phyloP scores from a whole-genome alignment of 2,797 vertebrate genomes.

The Oreonectes daqikongensis region DNA sequence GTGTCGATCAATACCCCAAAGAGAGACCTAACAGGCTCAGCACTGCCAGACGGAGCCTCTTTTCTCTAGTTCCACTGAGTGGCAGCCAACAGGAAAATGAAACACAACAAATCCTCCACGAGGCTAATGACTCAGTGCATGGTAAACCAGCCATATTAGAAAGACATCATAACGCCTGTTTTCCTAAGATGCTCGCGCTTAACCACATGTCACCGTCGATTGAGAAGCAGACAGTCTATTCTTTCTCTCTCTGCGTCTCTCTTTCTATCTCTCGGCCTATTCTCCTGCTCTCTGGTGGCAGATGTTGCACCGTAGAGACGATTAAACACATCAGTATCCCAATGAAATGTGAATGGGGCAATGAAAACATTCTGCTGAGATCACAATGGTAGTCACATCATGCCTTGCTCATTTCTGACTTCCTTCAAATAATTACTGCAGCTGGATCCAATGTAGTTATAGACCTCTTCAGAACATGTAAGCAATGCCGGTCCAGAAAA shows the following conservation, averaged over 20 bases:
- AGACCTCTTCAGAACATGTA: too few species aligned
- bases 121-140: slow-evolving; percentile 63
- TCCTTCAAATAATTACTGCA: slow-evolving; percentile 38
- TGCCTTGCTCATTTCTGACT: slow-evolving; percentile 28
- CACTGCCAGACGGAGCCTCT: slow-evolving; percentile 25
- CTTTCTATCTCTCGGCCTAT: slow-evolving; percentile 17
- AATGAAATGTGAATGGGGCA: slow-evolving; percentile 66
- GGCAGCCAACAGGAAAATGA: slow-evolving; percentile 65
- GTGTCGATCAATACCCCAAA: slow-evolving; percentile 47
- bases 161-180: slow-evolving; percentile 67
- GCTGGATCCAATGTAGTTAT: slow-evolving; percentile 17
- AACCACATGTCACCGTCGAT: slow-evolving; percentile 72
- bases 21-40: slow-evolving; percentile 28
- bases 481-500: too few species aligned
- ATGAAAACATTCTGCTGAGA: slow-evolving; percentile 57
- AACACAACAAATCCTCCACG: slow-evolving; percentile 59
- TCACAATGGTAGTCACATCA: slow-evolving; percentile 46
- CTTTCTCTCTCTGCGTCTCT: neutral
- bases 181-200: slow-evolving; percentile 61
- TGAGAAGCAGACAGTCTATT: slow-evolving; percentile 64
- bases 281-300: slow-evolving; percentile 60
- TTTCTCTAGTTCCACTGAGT: slow-evolving; percentile 16
- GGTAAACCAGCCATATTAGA: slow-evolving; percentile 70
- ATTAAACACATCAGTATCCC: slow-evolving; percentile 65
- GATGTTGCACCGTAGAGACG: slow-evolving; percentile 69